Conservation (phyloP, 2,113 vertebrate species). For the Nibea coibor region DNA sequence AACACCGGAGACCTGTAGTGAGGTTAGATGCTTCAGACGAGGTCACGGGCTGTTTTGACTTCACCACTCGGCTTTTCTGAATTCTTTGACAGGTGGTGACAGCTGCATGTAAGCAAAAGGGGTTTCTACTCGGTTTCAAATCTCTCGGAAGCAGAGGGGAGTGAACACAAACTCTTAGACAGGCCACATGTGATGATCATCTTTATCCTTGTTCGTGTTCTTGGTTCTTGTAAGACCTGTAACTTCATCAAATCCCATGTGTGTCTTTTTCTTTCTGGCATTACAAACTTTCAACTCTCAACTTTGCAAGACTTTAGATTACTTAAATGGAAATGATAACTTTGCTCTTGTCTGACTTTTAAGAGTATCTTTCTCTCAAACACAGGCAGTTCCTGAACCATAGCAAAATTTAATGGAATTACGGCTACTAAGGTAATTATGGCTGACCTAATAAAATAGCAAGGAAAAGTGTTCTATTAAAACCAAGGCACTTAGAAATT, state of each 20-base stretch:
- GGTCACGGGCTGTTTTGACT: conserved; percentile 82
- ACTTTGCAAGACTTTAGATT: background rate
- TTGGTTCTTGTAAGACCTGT: conserved; percentile 2
- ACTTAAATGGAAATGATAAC: conserved; percentile 5
- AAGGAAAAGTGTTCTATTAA: conserved; percentile 61
- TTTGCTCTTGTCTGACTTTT: conserved; percentile 45
- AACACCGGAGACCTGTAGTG: conserved; percentile 53
- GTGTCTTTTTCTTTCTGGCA: background rate
- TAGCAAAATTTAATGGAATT: conserved; percentile 60
- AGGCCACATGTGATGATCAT: conserved; percentile 36
- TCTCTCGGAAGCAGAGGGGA: conserved; percentile 44
- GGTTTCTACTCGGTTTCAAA: conserved; percentile 50
- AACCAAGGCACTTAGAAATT: conserved; percentile 66
- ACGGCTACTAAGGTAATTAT: conserved; percentile 66
- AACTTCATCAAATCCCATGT: background rate
- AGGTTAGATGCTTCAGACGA: conserved; percentile 73
- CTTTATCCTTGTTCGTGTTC: background rate
- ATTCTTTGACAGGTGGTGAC: conserved; percentile 79
- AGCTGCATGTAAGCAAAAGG: conserved; percentile 76
- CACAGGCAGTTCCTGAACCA: conserved; percentile 56
- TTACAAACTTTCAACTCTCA: background rate
- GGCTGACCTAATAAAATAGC: conserved; percentile 66
- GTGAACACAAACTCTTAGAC: conserved; percentile 34
- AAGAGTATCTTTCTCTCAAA: conserved; percentile 42
- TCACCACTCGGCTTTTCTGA: conserved; percentile 57